Evolutionary conservation across 2,888 invertebrate genomes (phyloP).

Genomic region (Suillia variegata): DNA sequence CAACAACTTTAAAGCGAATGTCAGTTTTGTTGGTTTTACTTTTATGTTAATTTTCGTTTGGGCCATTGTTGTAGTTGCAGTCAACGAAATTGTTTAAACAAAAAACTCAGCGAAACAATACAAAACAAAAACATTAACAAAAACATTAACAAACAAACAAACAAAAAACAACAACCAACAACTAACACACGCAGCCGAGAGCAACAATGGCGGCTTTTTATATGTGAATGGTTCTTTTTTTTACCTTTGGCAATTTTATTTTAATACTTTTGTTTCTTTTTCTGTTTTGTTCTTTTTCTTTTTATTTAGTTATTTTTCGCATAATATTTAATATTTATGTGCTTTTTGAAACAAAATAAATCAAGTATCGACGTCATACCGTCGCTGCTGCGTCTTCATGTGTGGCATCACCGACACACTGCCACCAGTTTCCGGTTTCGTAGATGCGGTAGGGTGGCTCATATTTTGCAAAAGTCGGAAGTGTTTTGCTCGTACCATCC

Average conservation of each 20-base stretch:
- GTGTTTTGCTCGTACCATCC: too few relatives aligned
- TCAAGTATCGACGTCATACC: conserved; percentile 1
- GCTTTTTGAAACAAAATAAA: conserved; percentile 3
- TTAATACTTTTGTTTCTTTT: background rate
- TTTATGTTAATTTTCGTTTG: background rate
- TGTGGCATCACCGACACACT: background rate
- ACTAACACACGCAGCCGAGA: background rate
- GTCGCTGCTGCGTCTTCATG: background rate
- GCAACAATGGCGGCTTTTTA: too few relatives aligned
- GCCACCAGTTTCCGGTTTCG: background rate
- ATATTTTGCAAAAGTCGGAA: too few relatives aligned
- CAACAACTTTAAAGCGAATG: background rate
- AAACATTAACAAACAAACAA: too few relatives aligned
- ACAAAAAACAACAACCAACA: too few relatives aligned
- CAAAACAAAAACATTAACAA: too few relatives aligned
- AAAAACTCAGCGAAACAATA: background rate
- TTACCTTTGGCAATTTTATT: background rate
- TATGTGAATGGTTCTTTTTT: too few relatives aligned
- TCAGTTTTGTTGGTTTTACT: background rate
- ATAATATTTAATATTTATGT: conserved; percentile 47
- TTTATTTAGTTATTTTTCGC: conserved; percentile 17
- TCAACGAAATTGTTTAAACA: background rate
- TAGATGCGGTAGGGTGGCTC: background rate
- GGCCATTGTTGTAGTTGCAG: background rate
- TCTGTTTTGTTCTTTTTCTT: background rate